Evolutionary conservation across 2,888 invertebrate genomes (phyloP).

Genomic region (Oxyscelio sp.): DNA sequence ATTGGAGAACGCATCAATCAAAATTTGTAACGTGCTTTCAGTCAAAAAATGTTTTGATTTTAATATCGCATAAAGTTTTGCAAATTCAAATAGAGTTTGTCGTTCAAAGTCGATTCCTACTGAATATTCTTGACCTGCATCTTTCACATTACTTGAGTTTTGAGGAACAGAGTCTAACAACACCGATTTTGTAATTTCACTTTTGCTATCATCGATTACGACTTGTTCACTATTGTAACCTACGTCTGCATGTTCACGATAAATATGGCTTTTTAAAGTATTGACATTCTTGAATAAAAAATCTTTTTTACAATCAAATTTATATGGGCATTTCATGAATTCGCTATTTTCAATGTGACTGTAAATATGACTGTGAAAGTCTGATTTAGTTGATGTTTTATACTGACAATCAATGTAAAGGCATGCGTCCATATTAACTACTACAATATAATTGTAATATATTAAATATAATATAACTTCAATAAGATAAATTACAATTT

Average conservation of each 20-base stretch:
- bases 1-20: neutral
- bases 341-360: conserved; percentile 41
- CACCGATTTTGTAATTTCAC: too few species aligned
- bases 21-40: conserved; percentile 18
- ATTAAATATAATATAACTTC: too few species aligned
- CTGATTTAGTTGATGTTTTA: conserved; percentile 26
- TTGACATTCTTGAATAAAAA: conserved; percentile 12
- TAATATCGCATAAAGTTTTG: conserved; percentile 19
- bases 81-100: conserved; percentile 6
- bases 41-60: conserved; percentile 27
- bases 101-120: conserved; percentile 13
- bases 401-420: conserved; percentile 37
- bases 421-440: too few species aligned
- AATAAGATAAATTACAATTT: too few species aligned
- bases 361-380: conserved; percentile 47
- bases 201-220: conserved; percentile 14
- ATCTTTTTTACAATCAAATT: conserved; percentile 22
- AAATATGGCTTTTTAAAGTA: conserved; percentile 38
- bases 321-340: conserved; percentile 26
- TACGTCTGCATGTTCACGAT: conserved; percentile 2
- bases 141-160: too few species aligned
- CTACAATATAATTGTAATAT: too few species aligned
- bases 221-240: conserved; percentile 8
- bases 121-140: too few species aligned
- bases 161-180: too few species aligned